Conservation (phyloP, 2,888 invertebrate species). For the Eueremaeus valkanovi region DNA sequence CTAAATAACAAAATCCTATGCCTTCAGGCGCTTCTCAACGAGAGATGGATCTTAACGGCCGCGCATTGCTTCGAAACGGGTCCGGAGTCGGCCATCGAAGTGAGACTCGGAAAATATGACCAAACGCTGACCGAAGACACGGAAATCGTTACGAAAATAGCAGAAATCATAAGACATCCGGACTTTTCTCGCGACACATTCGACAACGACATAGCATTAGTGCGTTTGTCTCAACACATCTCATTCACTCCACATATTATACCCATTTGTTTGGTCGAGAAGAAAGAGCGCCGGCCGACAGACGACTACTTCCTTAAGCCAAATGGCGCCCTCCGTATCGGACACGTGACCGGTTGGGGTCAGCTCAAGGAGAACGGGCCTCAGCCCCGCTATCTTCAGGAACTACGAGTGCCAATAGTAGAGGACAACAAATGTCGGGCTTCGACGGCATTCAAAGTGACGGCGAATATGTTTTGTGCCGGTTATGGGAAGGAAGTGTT, state of each 20-base stretch:
- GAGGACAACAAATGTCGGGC: conserved; percentile 44
- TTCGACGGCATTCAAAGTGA: conserved; percentile 47
- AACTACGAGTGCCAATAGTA: conserved; percentile 48
- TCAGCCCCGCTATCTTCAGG: conserved; percentile 47
- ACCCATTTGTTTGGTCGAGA: conserved; percentile 47
- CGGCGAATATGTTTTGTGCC: conserved; percentile 49
- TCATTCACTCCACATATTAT: conserved; percentile 47
- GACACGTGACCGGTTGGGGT: conserved; percentile 49
- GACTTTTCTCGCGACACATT: conserved; percentile 48
- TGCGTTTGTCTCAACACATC: conserved; percentile 46
- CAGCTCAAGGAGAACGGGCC: conserved; percentile 48
- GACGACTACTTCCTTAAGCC: conserved; percentile 31
- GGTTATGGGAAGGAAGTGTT: conserved; percentile 47
- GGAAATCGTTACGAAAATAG: conserved; percentile 46
- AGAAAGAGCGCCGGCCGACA: background rate
- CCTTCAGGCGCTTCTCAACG: conserved; percentile 46
- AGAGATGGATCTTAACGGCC: conserved; percentile 49
- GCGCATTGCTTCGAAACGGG: conserved; percentile 48
- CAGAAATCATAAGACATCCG: conserved; percentile 47
- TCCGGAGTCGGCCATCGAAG: conserved; percentile 42
- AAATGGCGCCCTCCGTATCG: conserved; percentile 41
- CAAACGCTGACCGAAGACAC: conserved; percentile 45
- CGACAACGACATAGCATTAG: conserved; percentile 49
- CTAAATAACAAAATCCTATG: too few species aligned
- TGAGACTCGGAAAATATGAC: conserved; percentile 49